Evolutionary conservation across 2,888 invertebrate species (phyloP), one percentile per base, ranked within the genome.

Genomic region (Sinelater perroti): DNA sequence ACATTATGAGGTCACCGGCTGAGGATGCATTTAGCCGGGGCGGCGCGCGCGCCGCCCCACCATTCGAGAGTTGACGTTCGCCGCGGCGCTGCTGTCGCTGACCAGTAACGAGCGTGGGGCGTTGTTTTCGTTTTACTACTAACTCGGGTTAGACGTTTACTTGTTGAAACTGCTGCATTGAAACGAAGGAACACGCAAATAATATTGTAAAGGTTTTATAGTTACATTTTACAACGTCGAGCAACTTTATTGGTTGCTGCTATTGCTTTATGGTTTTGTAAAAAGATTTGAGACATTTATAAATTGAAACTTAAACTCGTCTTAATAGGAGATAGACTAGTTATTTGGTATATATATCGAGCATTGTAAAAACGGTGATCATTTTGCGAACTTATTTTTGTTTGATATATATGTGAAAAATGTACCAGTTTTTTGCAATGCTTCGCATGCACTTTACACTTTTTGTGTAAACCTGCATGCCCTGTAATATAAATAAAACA

Each of bases 351-450:
- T 53, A 57, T 58, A 50, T 47, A 45, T 42, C 20, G 56, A 64
- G 72, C 72, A 67, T 70, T 71, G 72, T 71, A 70, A 70, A 70
- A 69, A 70, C 63, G 66, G 67, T 69, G 65, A 65, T 59, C 61
- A 68, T 68, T 64, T 67, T 66, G 40, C 44, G 45, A 33, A 40
- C 33, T 53, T 57, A 47, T 46, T 54, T 52, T 53, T 55, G 49
- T 55, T 56, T 57, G 14, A 40, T 47, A 24, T 40, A 38, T 33
- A 51, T 49, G 40, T 58, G 46, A 21, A 44, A 59, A 46, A 67
- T 66, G 67, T 66, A 67, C 66, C 62, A 57, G 62, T 66, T 69
- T 73, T 73, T 72, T 72, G 69, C 72, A 70, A 67, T 71, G 73
- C 72, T 69, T 60, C 64, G 56, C 66, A 66, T 68, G 67, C 68